Evolutionary conservation across 1,140 invertebrate species (phyloP).

Genomic region (Hirudo medicinalis): DNA sequence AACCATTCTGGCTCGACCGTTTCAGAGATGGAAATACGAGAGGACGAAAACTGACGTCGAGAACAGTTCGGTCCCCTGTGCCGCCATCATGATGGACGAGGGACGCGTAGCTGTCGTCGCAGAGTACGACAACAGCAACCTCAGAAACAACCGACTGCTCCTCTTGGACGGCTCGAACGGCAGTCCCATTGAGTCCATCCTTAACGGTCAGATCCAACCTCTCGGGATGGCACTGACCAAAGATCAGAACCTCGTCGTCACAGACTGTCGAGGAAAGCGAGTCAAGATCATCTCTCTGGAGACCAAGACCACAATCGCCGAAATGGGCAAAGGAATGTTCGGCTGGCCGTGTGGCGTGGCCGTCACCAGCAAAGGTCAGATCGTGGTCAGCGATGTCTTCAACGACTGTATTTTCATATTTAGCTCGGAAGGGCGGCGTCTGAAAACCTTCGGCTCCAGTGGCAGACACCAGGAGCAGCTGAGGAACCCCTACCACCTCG

Average conservation of each 20-base stretch:
- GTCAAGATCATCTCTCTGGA: conserved; percentile 17
- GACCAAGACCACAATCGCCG: conserved; percentile 6
- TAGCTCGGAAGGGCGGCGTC: conserved; percentile 11
- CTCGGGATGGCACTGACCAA: conserved; percentile 16
- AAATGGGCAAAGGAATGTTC: conserved; percentile 21
- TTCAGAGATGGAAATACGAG: conserved; percentile 20
- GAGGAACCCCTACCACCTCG: conserved; percentile 20
- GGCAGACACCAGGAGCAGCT: conserved; percentile 12
- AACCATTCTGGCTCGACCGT: conserved; percentile 12
- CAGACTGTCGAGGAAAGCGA: conserved; percentile 17
- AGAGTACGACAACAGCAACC: conserved; percentile 20
- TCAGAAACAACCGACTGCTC: conserved; percentile 15
- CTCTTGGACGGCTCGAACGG: neutral
- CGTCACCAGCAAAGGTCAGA: conserved; percentile 15
- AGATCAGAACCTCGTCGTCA: conserved; percentile 18
- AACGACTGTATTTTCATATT: conserved; percentile 18
- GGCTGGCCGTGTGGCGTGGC: conserved; percentile 22
- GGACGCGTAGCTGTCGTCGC: conserved; percentile 8
- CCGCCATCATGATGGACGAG: neutral
- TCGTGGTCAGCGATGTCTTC: conserved; percentile 21
- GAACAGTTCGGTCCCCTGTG: conserved; percentile 17
- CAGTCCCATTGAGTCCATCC: neutral
- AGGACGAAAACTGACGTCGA: conserved; percentile 15
- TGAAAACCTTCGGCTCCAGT: conserved; percentile 17
- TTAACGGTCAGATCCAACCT: conserved; percentile 16